A percentile compares a stretch with the other conserved stretches of the same genome.
Evolutionary conservation across 2,113 vertebrate genomes (phyloP).

Genomic region (Thryonomys swinderianus): DNA sequence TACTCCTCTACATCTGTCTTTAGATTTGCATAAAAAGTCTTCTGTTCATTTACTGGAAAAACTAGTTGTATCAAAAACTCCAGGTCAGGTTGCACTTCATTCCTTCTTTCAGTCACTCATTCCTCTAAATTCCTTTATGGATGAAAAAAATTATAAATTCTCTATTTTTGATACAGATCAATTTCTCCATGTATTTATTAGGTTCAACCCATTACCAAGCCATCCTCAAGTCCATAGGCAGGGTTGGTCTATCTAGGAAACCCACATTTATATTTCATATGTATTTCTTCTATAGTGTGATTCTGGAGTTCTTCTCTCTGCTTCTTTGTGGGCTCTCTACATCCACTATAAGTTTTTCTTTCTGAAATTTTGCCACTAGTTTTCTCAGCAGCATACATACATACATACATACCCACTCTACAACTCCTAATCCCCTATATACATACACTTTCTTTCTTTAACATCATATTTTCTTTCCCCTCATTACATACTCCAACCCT

Average conservation of each 20-base stretch:
- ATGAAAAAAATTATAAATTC: background rate
- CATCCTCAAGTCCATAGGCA: background rate
- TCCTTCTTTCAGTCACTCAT: background rate
- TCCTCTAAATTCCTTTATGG: background rate
- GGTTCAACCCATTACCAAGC: background rate
- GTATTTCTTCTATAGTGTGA: background rate
- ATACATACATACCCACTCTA: no score
- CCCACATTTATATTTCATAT: background rate
- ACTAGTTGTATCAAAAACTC: background rate
- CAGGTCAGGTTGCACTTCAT: background rate
- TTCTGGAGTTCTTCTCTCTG: constrained; percentile 11
- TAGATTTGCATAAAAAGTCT: background rate
- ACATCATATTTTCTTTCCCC: no score
- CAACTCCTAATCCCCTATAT: no score
- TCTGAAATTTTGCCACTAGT: background rate
- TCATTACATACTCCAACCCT: no score
- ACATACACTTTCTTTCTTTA: no score
- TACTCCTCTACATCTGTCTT: background rate
- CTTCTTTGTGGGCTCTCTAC: background rate
- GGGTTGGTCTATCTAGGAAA: background rate
- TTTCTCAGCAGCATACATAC: background rate
- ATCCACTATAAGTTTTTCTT: background rate
- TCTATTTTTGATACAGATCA: background rate
- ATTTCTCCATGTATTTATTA: background rate
- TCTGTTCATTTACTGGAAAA: background rate